Conservation (phyloP, 2,888 invertebrate species). For the Epinotia brunnichana region DNA sequence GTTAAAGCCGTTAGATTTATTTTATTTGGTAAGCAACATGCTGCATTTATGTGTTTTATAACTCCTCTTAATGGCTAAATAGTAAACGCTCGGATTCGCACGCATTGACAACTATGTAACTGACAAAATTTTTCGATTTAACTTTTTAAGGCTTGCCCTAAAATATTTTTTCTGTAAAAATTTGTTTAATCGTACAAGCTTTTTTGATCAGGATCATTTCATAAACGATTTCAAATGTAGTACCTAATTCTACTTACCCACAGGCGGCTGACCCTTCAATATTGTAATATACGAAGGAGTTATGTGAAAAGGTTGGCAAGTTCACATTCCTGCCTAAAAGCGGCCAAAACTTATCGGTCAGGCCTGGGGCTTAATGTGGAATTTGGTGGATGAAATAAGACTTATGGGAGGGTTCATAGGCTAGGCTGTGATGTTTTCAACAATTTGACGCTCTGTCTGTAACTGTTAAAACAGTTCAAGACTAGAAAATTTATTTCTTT, state of each 20-base stretch:
- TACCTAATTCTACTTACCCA: background rate
- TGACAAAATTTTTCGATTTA: too few relatives aligned
- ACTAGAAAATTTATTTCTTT: too few relatives aligned
- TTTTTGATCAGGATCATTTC: background rate
- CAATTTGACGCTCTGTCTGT: background rate
- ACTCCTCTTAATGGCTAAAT: too few relatives aligned
- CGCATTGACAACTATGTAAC: too few relatives aligned
- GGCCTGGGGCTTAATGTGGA: constrained; percentile 5
- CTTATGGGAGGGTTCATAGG: constrained; percentile 11
- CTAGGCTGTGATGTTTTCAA: background rate
- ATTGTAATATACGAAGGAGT: constrained; percentile 6
- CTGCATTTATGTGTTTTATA: background rate
- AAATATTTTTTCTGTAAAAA: too few relatives aligned
- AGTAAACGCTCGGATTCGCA: too few relatives aligned
- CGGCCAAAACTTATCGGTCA: constrained; percentile 15
- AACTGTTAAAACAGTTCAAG: background rate
- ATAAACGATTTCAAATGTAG: background rate
- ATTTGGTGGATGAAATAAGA: constrained; percentile 12
- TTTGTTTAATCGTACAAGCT: too few relatives aligned
- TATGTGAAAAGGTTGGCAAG: constrained; percentile 10
- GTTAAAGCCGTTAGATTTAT: background rate
- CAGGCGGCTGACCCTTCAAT: constrained; percentile 3
- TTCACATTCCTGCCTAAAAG: constrained; percentile 24
- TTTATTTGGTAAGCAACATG: background rate
- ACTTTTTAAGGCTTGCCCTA: too few relatives aligned